Conservation (phyloP, 2,113 vertebrate genomes). For the Scytalopus superciliaris region DNA sequence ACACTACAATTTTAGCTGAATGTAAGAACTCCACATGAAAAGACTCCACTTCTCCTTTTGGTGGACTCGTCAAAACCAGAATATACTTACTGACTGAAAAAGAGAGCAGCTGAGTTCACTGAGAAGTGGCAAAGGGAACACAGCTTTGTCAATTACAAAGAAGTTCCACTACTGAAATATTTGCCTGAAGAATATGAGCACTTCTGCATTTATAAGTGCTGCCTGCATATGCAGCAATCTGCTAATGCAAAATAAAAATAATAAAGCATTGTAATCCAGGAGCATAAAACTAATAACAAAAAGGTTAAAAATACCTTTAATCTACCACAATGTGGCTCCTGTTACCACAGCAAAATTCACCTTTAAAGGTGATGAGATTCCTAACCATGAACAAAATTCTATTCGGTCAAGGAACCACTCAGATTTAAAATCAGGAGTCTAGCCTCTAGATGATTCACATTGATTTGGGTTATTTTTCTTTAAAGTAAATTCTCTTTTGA, state of each 20-base stretch:
- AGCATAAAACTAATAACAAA: neutral
- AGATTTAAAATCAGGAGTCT: neutral
- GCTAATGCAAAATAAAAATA: neutral
- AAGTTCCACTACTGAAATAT: neutral
- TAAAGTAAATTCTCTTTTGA: neutral
- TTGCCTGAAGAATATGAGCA: neutral
- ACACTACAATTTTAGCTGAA: neutral
- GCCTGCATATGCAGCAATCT: neutral
- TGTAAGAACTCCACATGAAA: neutral
- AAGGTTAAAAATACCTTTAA: neutral
- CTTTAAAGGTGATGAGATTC: neutral
- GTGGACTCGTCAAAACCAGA: neutral
- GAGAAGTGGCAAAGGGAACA: neutral
- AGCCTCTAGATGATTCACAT: neutral
- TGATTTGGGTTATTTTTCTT: neutral
- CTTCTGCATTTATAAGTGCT: neutral
- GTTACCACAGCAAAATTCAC: neutral
- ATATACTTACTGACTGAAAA: neutral
- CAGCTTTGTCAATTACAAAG: neutral
- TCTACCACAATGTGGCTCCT: neutral
- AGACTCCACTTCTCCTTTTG: neutral
- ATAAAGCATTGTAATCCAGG: neutral
- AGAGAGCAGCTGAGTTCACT: neutral
- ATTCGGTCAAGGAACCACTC: neutral
- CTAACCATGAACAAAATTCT: neutral